Evolutionary conservation across 2,797 vertebrate genomes (phyloP), one percentile per base, ranked within the genome.

Genomic region (Pygocentrus nattereri): DNA sequence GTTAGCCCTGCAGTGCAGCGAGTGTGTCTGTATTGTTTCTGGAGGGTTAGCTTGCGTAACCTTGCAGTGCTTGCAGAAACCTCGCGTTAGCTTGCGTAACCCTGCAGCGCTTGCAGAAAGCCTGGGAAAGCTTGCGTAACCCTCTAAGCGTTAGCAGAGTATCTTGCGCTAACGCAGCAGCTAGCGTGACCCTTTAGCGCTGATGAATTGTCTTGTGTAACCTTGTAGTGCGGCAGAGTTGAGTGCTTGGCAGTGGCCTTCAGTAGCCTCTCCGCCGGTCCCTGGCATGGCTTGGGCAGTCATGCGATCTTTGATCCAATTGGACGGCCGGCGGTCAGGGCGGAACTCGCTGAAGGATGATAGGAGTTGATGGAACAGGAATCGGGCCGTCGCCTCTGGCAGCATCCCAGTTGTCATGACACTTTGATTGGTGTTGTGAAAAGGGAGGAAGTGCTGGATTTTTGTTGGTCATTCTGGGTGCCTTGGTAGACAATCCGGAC

Each of bases 241-340:
- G 54, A 7, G 23, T 54, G 62, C 27, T 65, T 41, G 19, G 49
- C 50, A n/a, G 4, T 27, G 34, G 12, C 44, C 47, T 25, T 61
- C 16, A 18, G 25, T 49, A 31, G 38, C 50, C 41, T 61, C 50
- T 23, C 50, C 31, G 25, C 6, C n/a, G 30, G 64, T 56, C 52
- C 4, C 64, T 71, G 64, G 72, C n/a, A 52, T 67, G 70, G 50
- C 50, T 31, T 38, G 7, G 23, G 62, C 31, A 74, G 62, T 52
- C 74, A 81, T 23, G 61, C 44, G 38, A 70, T 44, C 30, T 19
- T 68, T 77, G 59, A 80, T 73, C 38, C 74, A 68, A 38, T 23
- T 23, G 5, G 67, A 64, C 38, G 23, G 38, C 16, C 10, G 44
- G 27, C 23, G 31, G 41, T 16, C 70, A 69, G 59, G 76, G 52